A percentile compares a stretch with the other conserved stretches of the same genome.
phyloP scores from a whole-genome alignment of 2,888 invertebrate genomes.

The Adelognathus sp. region DNA sequence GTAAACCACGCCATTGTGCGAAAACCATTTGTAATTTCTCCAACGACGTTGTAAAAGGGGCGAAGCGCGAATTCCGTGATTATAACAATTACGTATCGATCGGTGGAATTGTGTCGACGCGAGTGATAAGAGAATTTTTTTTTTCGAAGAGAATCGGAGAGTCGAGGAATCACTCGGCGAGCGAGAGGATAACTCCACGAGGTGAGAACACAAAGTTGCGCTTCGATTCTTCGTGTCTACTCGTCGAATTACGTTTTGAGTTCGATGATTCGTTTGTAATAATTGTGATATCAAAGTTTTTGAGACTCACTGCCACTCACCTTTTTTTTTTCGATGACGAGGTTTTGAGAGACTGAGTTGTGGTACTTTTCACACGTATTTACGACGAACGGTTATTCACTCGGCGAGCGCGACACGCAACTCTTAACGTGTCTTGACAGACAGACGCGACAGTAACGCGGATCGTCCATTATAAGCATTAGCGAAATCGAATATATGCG shows the following conservation, averaged over 20 bases:
- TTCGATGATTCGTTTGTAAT: not conserved
- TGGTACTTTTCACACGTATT: not conserved
- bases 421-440: not conserved
- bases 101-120: not conserved
- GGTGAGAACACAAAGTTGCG: not conserved
- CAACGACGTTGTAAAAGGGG: not conserved
- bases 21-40: slow-evolving; percentile 41
- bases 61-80: not conserved
- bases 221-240: not conserved
- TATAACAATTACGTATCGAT: not conserved
- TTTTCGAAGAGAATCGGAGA: not conserved
- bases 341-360: not conserved
- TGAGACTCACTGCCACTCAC: too few relatives aligned
- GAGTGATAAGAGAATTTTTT: not conserved
- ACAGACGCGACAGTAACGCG: slow-evolving; percentile 2
- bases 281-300: too few relatives aligned
- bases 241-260: not conserved
- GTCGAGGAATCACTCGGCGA: not conserved
- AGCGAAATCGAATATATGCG: not conserved
- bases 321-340: not conserved
- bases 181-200: not conserved
- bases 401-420: not conserved
- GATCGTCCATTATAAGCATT: not conserved
- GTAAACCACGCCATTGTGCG: slow-evolving; percentile 71
- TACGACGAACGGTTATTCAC: not conserved